These are phyloP conservation scores for Trissoscelio sp. DNA, from an alignment of 2,888 invertebrate genomes.

Conservation along the genomic window DNA sequence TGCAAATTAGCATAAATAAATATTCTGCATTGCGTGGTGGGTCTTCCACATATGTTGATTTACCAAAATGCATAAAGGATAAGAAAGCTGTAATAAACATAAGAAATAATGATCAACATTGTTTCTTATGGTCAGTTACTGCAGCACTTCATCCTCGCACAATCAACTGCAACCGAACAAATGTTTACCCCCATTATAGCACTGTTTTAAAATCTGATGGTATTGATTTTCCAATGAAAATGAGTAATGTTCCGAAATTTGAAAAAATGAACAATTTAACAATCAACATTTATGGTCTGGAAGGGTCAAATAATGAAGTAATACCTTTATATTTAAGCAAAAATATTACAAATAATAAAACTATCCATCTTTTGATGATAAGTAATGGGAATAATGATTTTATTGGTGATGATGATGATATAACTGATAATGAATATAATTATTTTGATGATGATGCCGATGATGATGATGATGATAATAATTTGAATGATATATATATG, in stretches of 20 bases:
- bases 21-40: constrained; percentile 45
- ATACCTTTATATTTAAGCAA: constrained; percentile 5
- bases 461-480: neutral
- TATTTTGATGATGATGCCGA: no score
- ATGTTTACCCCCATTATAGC: neutral
- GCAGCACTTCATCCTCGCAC: constrained; percentile 65
- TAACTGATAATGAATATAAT: neutral
- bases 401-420: neutral
- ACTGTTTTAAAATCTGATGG: constrained; percentile 18
- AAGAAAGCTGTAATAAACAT: constrained; percentile 71
- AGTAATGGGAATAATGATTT: neutral
- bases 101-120: constrained; percentile 68
- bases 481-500: neutral
- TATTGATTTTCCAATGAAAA: constrained; percentile 24
- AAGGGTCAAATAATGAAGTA: constrained; percentile 6
- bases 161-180: constrained; percentile 19
- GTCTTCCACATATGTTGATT: constrained; percentile 63
- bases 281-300: constrained; percentile 16
- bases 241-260: constrained; percentile 28
- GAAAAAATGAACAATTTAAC: constrained; percentile 35
- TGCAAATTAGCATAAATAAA: constrained; percentile 55
- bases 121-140: constrained; percentile 67
- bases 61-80: constrained; percentile 41
- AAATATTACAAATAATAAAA: neutral
- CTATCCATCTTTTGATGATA: constrained; percentile 20